Evolutionary conservation across 2,113 vertebrate species (phyloP), one percentile per base, ranked within the genome.

Genomic region (Hiodon tergisus): DNA sequence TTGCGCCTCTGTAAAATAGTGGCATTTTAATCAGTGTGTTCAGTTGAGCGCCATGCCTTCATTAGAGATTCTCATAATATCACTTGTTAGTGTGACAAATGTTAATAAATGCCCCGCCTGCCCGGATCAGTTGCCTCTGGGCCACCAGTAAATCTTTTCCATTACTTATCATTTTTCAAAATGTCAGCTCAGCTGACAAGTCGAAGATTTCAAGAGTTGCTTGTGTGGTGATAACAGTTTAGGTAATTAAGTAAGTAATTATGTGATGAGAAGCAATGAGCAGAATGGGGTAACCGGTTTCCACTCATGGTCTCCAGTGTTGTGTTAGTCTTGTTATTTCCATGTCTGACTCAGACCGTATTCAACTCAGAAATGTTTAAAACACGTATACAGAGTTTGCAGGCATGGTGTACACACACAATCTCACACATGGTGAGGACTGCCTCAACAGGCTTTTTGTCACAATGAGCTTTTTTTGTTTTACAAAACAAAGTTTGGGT

Each of bases 21-120:
- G 89, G 89, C 91, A 91, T 94, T 94, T 93, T 93, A 94, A 94
- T 94, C 92, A 92, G 89, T 89, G 88, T 89, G 88, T 91, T 90
- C 89, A 53, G 60, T 90, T 89, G 90, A 80, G 88, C 83, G 89
- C 86, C 85, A 53, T 91, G 90, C 88, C 93, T 95, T 95, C 94
- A 96, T 96, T 96, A 96, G 91, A 89, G 88, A 95, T 95, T 95
- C 95, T 91, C 91, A 87, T 95, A 95, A 95, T 94, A 91, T 94
- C 88, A 91, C 92, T 93, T 93, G 91, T 92, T 93, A 93, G 90
- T 90, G 91, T 90, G 92, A 91, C 91, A 90, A 94, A 94, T 91
- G 91, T 91, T 88, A 92, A 91, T 93, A 93, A 94, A 93, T 93
- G 91, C 90, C 90, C 76, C 90, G 87, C 87, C 88, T 90, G 91